Evolutionary conservation across 37 sponge, comb jelly and placozoan species (phyloP), one percentile per base, ranked within the genome.

Genomic region (Oopsacas minuta): DNA sequence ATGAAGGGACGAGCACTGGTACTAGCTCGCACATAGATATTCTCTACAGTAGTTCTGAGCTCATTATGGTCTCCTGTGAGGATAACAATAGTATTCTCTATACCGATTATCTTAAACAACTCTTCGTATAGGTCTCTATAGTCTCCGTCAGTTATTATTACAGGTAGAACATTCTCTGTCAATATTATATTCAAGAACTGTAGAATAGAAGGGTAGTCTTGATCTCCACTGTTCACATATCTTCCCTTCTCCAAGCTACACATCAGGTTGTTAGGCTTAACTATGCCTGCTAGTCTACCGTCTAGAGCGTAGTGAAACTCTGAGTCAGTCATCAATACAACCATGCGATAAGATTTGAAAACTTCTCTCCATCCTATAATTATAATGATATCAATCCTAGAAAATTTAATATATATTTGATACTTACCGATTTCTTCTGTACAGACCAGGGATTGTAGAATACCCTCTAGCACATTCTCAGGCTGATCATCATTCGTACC

Each of bases 401-500:
- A 46, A 17, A 46, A 22, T 17, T 17, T 22, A 22, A 12, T 12
- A 46, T 46, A 46, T 17, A 17, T 46, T 46, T 17, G 51, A 46
- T 32, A 61, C 75, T 61, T 34, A 61, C 75, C 1, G 75, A 61
- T 61, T 10, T n/a, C 30, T 25, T 12, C 22, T 25, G 75, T 61
- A n/a, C 75, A 61, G 28, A n/a, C 30, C 20, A 61, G 3, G 20
- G 75, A 10, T 61, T 61, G 75, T 61, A 61, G 1, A 3, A 61
- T 61, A 20, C 32, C 75, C 30, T 61, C 75, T 32, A 61, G 75
- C 17, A 61, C 75, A 34, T n/a, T n/a, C 75, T 61, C 75, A 61
- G 75, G 75, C 75, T 61, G 75, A 12, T 61, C 75, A 61, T 61
- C 75, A 61, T 61, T 61, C 5, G 75, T 61, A 7, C 75, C 75